Evolutionary conservation across 1,140 invertebrate species (phyloP), one percentile per base, ranked within the genome.

Genomic region (Dinoponera quadriceps): DNA sequence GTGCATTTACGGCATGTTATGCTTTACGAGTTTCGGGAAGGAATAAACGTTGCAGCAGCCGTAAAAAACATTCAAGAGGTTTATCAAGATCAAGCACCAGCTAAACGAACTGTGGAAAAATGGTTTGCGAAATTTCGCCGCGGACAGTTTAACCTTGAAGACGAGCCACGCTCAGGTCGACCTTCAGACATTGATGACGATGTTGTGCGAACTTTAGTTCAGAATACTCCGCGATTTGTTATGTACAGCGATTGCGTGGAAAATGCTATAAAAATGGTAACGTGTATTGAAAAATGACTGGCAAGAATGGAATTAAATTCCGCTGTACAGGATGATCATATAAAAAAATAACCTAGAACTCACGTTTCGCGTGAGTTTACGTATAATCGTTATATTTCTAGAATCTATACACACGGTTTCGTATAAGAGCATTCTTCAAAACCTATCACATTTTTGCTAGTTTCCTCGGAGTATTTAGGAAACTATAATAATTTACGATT

Each of bases 311-410:
- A 87, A 82, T 59, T n/a, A 55, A 80, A 55, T 73, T 71, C 44
- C 18, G 71, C 18, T 71, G 66, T 81, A 60, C 38, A 69, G 73
- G 74, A 84, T 60, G 73, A 73, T 87, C 73, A 87, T 87, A 80
- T 87, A 87, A 82, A 87, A 87, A 87, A 87, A 87, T 87, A 87
- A 87, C 66, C 86, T 87, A 44, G 38, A 44, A 9, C 38, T 44
- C 38, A 44, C 38, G 38, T 44, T 9, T 44, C 38, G 4, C 38
- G 38, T 44, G 38, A 44, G 38, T 44, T 44, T 44, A 83, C 49
- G 57, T 57, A 66, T 85, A 85, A 85, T 22, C 57, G 49, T 27
- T 77, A 38, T 57, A 60, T 60, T n/a, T 72, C 48, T 87, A 85
- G 66, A 86, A 75, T 83, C 87, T 86, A 71, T 87, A 87, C 81